phyloP scores from a whole-genome alignment of 2,888 invertebrate species.

The Lasioglossum pauxillum region DNA sequence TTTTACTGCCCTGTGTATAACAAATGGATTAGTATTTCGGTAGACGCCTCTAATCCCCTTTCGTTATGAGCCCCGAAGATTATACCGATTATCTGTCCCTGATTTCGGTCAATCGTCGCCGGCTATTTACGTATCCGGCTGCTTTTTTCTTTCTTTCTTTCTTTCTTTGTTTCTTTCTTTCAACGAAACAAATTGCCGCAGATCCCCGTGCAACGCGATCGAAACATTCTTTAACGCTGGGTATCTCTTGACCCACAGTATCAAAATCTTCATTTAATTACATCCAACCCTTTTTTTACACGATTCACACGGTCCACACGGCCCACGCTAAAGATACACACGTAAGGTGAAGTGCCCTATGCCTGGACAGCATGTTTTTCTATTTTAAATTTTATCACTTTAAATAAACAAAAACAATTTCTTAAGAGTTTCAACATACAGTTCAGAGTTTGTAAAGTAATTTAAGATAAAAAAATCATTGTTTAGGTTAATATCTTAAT shows the following conservation, averaged over 20 bases:
- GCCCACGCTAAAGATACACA: too few species aligned
- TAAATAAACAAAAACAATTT: too few species aligned
- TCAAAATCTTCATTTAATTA: too few species aligned
- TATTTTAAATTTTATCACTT: too few species aligned
- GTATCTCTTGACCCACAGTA: not conserved
- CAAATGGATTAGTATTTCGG: conserved; percentile 70
- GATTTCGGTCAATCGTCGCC: conserved; percentile 60
- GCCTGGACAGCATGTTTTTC: too few species aligned
- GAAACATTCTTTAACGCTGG: not conserved
- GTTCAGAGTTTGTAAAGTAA: too few species aligned
- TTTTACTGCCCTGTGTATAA: conserved; percentile 70
- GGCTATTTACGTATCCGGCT: conserved; percentile 26
- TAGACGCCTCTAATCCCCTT: conserved; percentile 62
- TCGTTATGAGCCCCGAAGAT: conserved; percentile 54
- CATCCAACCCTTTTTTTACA: too few species aligned
- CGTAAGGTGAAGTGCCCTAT: too few species aligned
- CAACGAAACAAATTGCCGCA: not conserved
- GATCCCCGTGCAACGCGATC: not conserved
- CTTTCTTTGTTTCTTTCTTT: not conserved
- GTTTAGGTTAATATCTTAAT: too few species aligned
- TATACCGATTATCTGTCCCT: conserved; percentile 57
- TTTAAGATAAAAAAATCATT: too few species aligned
- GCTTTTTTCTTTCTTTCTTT: not conserved
- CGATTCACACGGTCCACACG: too few species aligned
- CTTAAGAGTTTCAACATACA: too few species aligned